Conservation (phyloP, 2,888 invertebrate species). For the Pachycephus smyrnensis region DNA sequence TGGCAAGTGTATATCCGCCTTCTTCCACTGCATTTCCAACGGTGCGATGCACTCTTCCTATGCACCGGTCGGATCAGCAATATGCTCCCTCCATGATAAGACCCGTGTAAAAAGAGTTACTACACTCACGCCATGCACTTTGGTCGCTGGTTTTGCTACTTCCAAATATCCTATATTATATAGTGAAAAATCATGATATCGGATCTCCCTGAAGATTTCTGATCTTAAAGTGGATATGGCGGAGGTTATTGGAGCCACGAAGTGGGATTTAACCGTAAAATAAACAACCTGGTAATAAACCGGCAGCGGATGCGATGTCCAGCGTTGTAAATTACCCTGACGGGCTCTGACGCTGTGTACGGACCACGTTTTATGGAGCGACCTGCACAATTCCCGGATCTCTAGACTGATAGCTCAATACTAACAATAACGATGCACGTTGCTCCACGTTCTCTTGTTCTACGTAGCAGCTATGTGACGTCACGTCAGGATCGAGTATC, state of each 20-base stretch:
- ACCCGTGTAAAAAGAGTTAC: neutral
- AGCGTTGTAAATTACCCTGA: conserved; percentile 58
- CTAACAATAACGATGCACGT: neutral
- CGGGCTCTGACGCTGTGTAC: conserved; percentile 44
- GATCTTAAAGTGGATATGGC: too few species aligned
- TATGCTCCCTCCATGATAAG: neutral
- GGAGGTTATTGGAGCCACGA: neutral
- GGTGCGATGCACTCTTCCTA: conserved; percentile 9
- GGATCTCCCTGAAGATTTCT: too few species aligned
- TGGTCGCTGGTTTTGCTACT: too few species aligned
- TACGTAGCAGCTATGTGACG: too few species aligned
- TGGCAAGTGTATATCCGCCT: conserved; percentile 45
- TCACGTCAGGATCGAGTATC: too few species aligned
- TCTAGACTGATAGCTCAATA: conserved; percentile 51
- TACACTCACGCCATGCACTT: neutral
- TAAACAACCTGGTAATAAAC: conserved; percentile 56
- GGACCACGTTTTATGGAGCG: conserved; percentile 48
- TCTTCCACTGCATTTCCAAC: conserved; percentile 26
- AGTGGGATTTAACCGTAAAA: conserved; percentile 34
- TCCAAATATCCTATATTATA: too few species aligned
- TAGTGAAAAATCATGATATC: too few species aligned
- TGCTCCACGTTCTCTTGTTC: too few species aligned
- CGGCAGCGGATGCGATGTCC: conserved; percentile 52
- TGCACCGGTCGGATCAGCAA: neutral
- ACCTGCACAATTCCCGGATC: conserved; percentile 50